Evolutionary conservation across 2,797 vertebrate species (phyloP), one percentile per base, ranked within the genome.

Genomic region (Acestrorhynchus altus): DNA sequence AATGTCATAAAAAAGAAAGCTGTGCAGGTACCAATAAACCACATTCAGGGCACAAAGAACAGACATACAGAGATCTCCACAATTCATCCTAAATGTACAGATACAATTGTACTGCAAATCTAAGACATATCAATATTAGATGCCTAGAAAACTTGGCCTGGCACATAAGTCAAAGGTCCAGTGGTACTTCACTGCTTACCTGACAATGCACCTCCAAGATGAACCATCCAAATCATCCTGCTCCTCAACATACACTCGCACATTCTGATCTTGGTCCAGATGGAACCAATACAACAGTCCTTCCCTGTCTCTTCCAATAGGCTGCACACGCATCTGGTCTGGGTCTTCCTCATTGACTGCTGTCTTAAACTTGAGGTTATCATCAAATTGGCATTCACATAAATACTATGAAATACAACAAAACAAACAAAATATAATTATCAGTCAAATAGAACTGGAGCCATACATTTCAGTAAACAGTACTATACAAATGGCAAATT

Each of bases 331-430:
- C 98, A 99, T 98, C 80, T 94, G 93, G 9, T 99, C 98, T 0
- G 96, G 95, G 60, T 99, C 97, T 83, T 99, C 98, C 81, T 99
- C 98, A 0, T 99, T 99, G 75, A 99, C 94, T 9, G 93, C 92
- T 39, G 92, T 96, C 89, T 99, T 99, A 86, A 99, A 98, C 90
- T 98, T 99, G 0, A 99, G 90, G 94, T 99, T 99, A 88, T 99
- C 98, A 40, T 99, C 98, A 86, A 99, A 99, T 89, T 99, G 98
- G 91, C 96, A 97, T 90, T 99, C 98, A 0, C 98, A 99, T 83
- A 99, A 95, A 89, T 97, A 98, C 98, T 99, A 89, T 66, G 59
- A 52, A n/a, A 71, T 26, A 44, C 11, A 66, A 40, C 31, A 70
- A 4, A 54, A 68, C 20, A 56, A 11, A 56, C 52, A 56, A 1